A percentile compares a stretch with the other conserved stretches of the same genome.
These are phyloP conservation scores for Eulacestoma nigropectus DNA, from an alignment of 2,113 vertebrate genomes.

Conservation along the genomic window DNA sequence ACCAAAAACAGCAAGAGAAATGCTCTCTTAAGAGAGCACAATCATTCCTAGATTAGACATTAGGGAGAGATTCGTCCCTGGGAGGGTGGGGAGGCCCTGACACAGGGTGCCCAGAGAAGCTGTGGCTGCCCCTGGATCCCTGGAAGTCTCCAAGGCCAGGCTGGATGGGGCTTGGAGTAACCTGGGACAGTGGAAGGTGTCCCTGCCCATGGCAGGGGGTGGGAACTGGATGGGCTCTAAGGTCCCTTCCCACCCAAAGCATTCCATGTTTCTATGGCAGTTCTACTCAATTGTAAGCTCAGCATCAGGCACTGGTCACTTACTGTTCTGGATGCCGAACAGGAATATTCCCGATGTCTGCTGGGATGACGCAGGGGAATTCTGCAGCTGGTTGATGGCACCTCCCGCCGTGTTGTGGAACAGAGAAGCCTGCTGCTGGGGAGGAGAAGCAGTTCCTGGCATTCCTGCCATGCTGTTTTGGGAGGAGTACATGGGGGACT, in stretches of 20 bases:
- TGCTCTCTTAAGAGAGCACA: not conserved
- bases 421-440: conserved; percentile 84
- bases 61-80: not conserved
- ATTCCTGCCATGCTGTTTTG: conserved; percentile 83
- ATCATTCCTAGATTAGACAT: not conserved
- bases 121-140: not conserved
- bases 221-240: rapidly evolving
- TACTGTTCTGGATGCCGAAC: conserved; percentile 96
- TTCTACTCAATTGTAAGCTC: not conserved
- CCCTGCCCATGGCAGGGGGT: not conserved
- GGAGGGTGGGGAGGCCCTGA: rapidly evolving
- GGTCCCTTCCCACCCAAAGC: not conserved
- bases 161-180: rapidly evolving
- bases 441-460: conserved; percentile 82
- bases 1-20: not conserved
- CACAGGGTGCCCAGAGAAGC: not conserved
- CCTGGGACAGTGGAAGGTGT: not conserved
- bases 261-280: not conserved
- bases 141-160: not conserved
- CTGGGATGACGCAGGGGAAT: conserved; percentile 78
- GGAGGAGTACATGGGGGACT: conserved; percentile 84
- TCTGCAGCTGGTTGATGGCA: conserved; percentile 84
- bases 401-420: conserved; percentile 85
- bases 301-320: conserved; percentile 31
- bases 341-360: conserved; percentile 89